Conservation (phyloP, 1,140 invertebrate species). For the Drosophila prosaltans region DNA sequence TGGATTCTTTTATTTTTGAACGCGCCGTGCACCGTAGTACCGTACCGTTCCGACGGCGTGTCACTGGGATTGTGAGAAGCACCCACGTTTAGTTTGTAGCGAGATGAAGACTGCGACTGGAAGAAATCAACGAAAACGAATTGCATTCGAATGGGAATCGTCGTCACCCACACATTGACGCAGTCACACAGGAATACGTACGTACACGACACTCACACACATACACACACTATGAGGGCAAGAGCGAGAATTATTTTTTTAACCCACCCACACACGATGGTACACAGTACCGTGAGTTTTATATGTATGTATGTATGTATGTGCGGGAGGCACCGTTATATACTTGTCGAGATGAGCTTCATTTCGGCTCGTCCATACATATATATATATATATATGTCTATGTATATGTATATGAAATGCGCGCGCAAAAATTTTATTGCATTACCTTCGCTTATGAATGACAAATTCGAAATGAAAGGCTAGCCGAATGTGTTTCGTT, state of each 20-base stretch:
- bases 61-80: constrained; percentile 65
- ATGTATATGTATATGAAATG: constrained; percentile 59
- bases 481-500: constrained; percentile 79
- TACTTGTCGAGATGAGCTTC: constrained; percentile 36
- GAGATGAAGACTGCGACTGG: constrained; percentile 46
- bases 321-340: constrained; percentile 40
- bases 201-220: constrained; percentile 43
- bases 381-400: constrained; percentile 29
- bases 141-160: constrained; percentile 79
- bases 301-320: no score
- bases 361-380: constrained; percentile 9
- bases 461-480: constrained; percentile 83
- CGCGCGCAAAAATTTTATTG: constrained; percentile 82
- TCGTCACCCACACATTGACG: constrained; percentile 52
- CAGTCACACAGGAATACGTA: constrained; percentile 23
- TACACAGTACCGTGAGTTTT: not conserved
- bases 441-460: constrained; percentile 83
- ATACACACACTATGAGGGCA: constrained; percentile 24
- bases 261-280: constrained; percentile 55
- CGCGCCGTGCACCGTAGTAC: constrained; percentile 18
- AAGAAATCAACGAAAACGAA: constrained; percentile 80
- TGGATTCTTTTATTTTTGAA: not conserved
- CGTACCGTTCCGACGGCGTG: constrained; percentile 73
- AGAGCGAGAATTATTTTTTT: constrained; percentile 66
- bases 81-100: constrained; percentile 15